Base-by-base conservation (phyloP, 1,140 invertebrate species). In the Drosophila ananassae region DNA sequence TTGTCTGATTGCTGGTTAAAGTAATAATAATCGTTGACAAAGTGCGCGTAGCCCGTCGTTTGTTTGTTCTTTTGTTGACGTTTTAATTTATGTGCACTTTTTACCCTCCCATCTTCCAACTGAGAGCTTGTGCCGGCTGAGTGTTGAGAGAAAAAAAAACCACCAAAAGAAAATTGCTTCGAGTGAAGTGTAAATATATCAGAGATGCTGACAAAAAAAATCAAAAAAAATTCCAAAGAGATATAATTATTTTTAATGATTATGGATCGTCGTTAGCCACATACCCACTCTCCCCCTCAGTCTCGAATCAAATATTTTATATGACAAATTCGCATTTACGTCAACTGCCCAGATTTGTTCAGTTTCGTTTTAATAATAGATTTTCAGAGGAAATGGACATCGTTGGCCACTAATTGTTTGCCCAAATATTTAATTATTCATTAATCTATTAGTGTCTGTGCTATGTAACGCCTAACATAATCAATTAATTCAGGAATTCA, bases 11-110 rank as follows among this genome's bases (percentile, higher is more conserved):
- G 68, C 41, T 57, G 50, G 55, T 56, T 25, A 63, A 73, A 77
- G 56, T 63, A 57, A 68, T 64, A 67, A 78, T 74, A 73, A 73
- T 66, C 73, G 73, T 66, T 75, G 44, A 25, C 51, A 73, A 67
- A 59, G 69, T 71, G 60, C 54, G 77, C 71, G 63, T 57, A 71
- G 63, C 67, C 50, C 67, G 67, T 50, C 67, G 67, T 50, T 71
- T 69, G 67, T 69, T 69, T 72, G 77, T 68, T 81, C 54, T 63
- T 62, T 58, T 77, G 73, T 77, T 82, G 73, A 81, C 73, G 68
- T 67, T 82, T 74, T 73, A 73, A 77, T 82, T 81, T 82, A 68
- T 73, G 74, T 77, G 59, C 56, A 69, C 59, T 73, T 80, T 67
- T 39, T 62, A 50, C 13, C 57, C 32, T 4, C 30, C 25, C 46